Evolutionary conservation across 2,797 vertebrate species (phyloP), one percentile per base, ranked within the genome.

Genomic region (Peromyscus aztecus): DNA sequence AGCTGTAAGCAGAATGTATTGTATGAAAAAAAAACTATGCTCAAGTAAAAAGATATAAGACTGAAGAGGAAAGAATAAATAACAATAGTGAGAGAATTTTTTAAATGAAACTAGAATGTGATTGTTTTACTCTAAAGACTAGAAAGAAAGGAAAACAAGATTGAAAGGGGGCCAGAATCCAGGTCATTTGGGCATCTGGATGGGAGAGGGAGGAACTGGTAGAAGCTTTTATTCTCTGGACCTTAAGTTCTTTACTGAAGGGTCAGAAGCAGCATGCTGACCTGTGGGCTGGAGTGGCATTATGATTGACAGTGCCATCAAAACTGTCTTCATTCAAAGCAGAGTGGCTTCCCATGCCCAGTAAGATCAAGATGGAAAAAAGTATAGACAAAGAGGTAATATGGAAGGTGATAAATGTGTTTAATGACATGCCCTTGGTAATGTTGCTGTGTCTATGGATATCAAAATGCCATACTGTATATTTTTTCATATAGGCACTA

Each of bases 121-220:
- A 43, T 88, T 0, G 59, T 75, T 89, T 52, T 73, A 80, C 24
- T n/a, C 16, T 31, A 91, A 55, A 84, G 31, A 57, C 16, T 80
- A 83, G 55, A 76, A 95, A 84, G 83, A 88, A 96, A 93, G 73
- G 46, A 55, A 59, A 76, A 29, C 4, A 76, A 89, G 71, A 82
- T 14, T 31, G 0, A 11, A 80, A 93, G 89, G 63, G 24, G 43
- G 13, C 55, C 63, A 89, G 52, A 95, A 59, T 43, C 12, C 73
- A 27, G 59, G 65, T 11, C 5, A 4, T 73, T 55, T 83, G 81
- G 46, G 77, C 4, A 40, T 21, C 65, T 82, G 55, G 2, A 29
- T 61, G 1, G 24, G 14, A 95, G 16, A 31, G 1, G 24, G 16
- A 88, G 16, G 4, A 90, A 59, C 40, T 55, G 13, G 69, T 31